phyloP scores from a whole-genome alignment of 2,113 vertebrate species.

The Acrocephalus kingi region DNA sequence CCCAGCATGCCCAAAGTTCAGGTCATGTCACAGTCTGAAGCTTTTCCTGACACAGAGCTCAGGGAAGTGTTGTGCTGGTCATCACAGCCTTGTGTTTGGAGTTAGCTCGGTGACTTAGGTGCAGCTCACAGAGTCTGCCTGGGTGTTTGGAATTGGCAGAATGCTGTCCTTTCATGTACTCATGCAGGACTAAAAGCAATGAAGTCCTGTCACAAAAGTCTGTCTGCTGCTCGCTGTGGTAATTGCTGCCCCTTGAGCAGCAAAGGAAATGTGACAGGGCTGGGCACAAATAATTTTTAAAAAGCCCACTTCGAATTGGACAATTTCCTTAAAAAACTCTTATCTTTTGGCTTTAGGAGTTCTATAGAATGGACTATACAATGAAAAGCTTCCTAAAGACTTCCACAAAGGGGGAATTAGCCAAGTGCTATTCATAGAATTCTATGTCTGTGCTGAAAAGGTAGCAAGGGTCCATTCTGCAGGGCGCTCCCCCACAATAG shows the following conservation, averaged over 20 bases:
- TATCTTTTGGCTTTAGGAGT: slow-evolving; percentile 28
- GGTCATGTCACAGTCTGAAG: not conserved
- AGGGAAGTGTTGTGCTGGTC: too few species aligned
- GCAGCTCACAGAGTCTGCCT: not conserved
- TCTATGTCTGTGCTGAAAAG: not conserved
- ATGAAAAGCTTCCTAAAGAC: slow-evolving; percentile 21
- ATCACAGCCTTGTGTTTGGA: not conserved
- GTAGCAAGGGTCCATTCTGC: not conserved
- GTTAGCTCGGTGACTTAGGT: not conserved
- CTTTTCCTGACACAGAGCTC: not conserved
- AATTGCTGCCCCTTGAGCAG: not conserved
- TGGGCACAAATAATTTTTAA: not conserved
- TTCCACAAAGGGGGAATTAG: slow-evolving; percentile 45
- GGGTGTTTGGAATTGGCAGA: not conserved
- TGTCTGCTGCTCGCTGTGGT: not conserved
- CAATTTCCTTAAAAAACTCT: slow-evolving; percentile 35
- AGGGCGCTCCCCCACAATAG: not conserved
- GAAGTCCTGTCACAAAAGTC: not conserved
- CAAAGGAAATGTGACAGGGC: not conserved
- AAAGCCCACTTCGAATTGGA: not conserved
- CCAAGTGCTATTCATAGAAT: slow-evolving; percentile 29
- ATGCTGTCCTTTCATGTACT: not conserved
- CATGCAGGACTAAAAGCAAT: not conserved
- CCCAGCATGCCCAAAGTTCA: not conserved
- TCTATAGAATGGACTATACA: slow-evolving; percentile 5